A percentile compares a stretch with the other conserved stretches of the same genome.
Evolutionary conservation across 1,140 invertebrate genomes (phyloP).

Genomic region (Micrasema minimum): DNA sequence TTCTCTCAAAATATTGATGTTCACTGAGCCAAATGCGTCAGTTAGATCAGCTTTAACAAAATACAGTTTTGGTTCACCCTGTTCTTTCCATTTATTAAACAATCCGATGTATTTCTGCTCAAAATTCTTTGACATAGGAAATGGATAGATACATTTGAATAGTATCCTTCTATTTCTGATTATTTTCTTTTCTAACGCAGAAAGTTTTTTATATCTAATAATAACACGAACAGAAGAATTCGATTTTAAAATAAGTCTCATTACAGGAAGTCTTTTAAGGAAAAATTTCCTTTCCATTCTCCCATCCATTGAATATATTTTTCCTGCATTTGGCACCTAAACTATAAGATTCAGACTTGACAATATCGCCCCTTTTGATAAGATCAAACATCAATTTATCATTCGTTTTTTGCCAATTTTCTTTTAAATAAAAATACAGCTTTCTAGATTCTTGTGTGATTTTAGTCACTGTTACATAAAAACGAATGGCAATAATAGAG

Average conservation of each 20-base stretch:
- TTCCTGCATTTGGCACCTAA: slow-evolving; percentile 56
- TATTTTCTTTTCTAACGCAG: slow-evolving; percentile 46
- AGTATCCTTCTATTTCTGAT: slow-evolving; percentile 41
- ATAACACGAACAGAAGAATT: slow-evolving; percentile 61
- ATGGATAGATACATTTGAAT: slow-evolving; percentile 43
- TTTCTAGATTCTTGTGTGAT: slow-evolving; percentile 62
- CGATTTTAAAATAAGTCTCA: slow-evolving; percentile 61
- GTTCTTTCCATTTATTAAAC: slow-evolving; percentile 57
- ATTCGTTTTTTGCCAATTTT: slow-evolving; percentile 63
- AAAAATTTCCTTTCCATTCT: slow-evolving; percentile 56
- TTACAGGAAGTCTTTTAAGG: slow-evolving; percentile 59
- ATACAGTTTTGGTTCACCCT: slow-evolving; percentile 61
- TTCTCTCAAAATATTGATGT: slow-evolving; percentile 57
- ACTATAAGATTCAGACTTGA: slow-evolving; percentile 56
- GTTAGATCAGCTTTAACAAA: slow-evolving; percentile 64
- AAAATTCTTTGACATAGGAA: slow-evolving; percentile 19
- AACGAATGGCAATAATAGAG: slow-evolving; percentile 60
- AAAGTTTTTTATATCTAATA: slow-evolving; percentile 60
- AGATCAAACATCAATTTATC: slow-evolving; percentile 59
- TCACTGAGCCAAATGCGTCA: slow-evolving; percentile 65
- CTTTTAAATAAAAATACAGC: slow-evolving; percentile 63
- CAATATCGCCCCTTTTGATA: slow-evolving; percentile 55
- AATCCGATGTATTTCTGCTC: slow-evolving; percentile 54
- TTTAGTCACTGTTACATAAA: slow-evolving; percentile 64
- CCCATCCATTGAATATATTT: slow-evolving; percentile 50